A percentile compares a stretch with the other conserved stretches of the same genome.
phyloP scores from a whole-genome alignment of 2,113 vertebrate species.

The Neodontobutis hainanensis region DNA sequence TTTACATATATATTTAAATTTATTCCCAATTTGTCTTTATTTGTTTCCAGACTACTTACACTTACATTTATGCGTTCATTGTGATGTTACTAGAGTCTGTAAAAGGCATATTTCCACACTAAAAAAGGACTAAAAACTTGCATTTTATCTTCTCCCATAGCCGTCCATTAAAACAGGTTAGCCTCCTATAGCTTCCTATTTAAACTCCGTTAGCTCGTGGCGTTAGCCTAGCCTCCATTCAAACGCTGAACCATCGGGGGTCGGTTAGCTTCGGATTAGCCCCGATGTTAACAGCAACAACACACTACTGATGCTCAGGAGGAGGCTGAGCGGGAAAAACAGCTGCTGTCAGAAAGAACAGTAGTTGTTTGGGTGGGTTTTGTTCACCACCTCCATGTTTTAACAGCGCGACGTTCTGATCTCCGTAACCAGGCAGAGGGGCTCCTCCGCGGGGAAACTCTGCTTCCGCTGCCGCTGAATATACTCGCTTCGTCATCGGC shows the following conservation, averaged over 20 bases:
- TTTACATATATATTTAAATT: too few relatives aligned
- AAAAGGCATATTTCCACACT: too few relatives aligned
- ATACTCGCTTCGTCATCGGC: background rate
- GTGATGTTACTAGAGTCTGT: too few relatives aligned
- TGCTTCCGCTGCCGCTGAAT: background rate
- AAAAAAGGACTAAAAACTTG: too few relatives aligned
- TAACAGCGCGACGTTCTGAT: background rate
- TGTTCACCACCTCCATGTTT: background rate
- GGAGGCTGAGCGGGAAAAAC: background rate
- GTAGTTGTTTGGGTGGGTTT: background rate
- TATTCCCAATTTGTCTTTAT: too few relatives aligned
- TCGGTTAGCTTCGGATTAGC: conserved; percentile 6
- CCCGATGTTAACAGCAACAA: background rate
- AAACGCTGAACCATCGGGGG: background rate
- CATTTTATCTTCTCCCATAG: too few relatives aligned
- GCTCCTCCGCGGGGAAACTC: background rate
- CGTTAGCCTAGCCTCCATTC: background rate
- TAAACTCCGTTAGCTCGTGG: background rate
- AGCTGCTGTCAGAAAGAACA: background rate
- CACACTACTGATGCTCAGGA: too few relatives aligned
- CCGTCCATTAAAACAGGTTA: too few relatives aligned
- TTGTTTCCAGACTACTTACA: too few relatives aligned
- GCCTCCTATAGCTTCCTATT: too few relatives aligned
- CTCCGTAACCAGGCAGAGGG: background rate
- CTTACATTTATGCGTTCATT: too few relatives aligned